A percentile compares a stretch with the other conserved stretches of the same genome.
phyloP scores from a whole-genome alignment of 30 jellyfish, hydroid and myxozoan genomes.

The Pelagia noctiluca region DNA sequence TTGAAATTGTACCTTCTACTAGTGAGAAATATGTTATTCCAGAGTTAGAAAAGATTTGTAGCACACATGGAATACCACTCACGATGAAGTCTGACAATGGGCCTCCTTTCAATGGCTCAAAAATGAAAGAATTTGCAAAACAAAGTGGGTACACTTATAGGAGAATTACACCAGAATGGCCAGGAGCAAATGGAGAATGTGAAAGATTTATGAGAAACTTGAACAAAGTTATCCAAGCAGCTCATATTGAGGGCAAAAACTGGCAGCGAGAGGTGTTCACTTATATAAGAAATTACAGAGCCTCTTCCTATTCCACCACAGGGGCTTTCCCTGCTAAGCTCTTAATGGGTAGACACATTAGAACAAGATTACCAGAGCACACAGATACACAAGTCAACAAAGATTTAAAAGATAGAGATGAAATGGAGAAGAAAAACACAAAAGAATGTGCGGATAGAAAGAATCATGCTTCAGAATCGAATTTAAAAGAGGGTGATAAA shows the following conservation, averaged over 20 bases:
- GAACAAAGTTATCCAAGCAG: conserved; percentile 36
- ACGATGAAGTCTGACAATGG: conserved; percentile 30
- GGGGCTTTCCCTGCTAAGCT: not conserved
- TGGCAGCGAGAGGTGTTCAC: conserved; percentile 16
- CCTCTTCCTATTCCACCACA: too few relatives aligned
- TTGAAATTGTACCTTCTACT: conserved; percentile 24
- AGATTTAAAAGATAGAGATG: not conserved
- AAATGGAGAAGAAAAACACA: not conserved
- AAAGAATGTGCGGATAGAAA: not conserved
- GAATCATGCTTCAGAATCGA: not conserved
- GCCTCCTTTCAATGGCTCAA: conserved; percentile 26
- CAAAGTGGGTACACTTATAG: conserved; percentile 8
- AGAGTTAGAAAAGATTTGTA: conserved; percentile 28
- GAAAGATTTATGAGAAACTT: conserved; percentile 15
- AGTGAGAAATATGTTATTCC: conserved; percentile 24
- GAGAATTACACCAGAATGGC: conserved; percentile 36
- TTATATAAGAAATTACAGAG: not conserved
- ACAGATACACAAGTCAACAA: not conserved
- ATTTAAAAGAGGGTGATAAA: not conserved
- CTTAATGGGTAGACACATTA: not conserved
- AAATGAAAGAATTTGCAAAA: conserved; percentile 3
- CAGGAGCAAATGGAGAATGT: conserved; percentile 15
- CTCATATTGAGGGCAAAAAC: conserved; percentile 1
- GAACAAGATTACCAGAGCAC: not conserved
- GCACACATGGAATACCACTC: conserved; percentile 34